Conservation (phyloP, 1,140 invertebrate species). For the Drosophila ercepeae region DNA sequence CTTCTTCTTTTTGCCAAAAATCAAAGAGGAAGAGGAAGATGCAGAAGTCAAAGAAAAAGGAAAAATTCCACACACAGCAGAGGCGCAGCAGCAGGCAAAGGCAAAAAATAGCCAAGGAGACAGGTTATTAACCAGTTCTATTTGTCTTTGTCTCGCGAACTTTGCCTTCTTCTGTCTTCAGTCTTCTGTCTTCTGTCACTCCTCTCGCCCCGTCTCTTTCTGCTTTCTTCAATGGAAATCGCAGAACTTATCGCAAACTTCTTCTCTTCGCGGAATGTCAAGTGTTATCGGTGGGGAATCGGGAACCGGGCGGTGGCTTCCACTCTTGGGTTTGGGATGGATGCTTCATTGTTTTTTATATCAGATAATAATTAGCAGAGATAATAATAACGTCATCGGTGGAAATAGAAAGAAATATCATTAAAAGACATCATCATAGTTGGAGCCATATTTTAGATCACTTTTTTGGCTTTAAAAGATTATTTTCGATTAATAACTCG, state of each 20-base stretch:
- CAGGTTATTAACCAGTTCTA: conserved; percentile 54
- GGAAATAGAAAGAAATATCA: too few species aligned
- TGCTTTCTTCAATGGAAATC: conserved; percentile 21
- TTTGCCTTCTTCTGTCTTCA: background rate
- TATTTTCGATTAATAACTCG: too few species aligned
- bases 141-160: conserved; percentile 37
- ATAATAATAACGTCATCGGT: too few species aligned
- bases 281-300: conserved; percentile 26
- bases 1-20: conserved; percentile 6
- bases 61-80: conserved; percentile 4
- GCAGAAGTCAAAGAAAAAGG: background rate
- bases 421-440: too few species aligned
- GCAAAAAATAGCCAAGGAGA: conserved; percentile 21
- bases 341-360: too few species aligned
- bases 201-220: background rate
- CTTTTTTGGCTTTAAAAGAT: too few species aligned
- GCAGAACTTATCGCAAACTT: conserved; percentile 21
- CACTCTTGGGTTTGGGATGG: too few species aligned
- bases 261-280: conserved; percentile 22
- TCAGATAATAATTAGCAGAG: too few species aligned
- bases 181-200: background rate
- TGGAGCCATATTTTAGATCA: too few species aligned
- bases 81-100: too few species aligned
- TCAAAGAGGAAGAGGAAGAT: background rate
- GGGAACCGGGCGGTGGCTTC: too few species aligned